These are phyloP conservation scores for Heterodera schachtii DNA, from an alignment of 1,140 invertebrate species.

Conservation along the genomic window DNA sequence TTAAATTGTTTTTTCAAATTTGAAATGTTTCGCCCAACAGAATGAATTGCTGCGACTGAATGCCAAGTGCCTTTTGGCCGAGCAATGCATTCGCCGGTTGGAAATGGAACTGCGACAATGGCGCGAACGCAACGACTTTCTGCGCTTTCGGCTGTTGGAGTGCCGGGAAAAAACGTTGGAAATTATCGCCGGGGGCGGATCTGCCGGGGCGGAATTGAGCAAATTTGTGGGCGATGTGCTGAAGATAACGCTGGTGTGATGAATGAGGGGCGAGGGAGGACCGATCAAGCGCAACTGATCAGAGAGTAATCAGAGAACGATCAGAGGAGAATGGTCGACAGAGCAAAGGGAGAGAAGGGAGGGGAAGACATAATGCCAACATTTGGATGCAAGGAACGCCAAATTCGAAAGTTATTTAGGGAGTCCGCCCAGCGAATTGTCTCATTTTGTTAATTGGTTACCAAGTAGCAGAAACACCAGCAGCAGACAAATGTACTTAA, in stretches of 20 bases:
- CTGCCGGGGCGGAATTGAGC: constrained; percentile 8
- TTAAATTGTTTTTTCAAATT: too few relatives aligned
- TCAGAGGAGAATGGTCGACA: too few relatives aligned
- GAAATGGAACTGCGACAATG: constrained; percentile 30
- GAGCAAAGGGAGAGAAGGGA: too few relatives aligned
- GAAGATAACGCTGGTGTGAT: constrained; percentile 16
- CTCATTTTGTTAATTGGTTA: too few relatives aligned
- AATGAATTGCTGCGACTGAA: constrained; percentile 21
- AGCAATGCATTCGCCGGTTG: constrained; percentile 22
- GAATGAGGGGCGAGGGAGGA: too few relatives aligned
- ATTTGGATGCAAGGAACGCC: too few relatives aligned
- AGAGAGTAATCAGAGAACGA: too few relatives aligned
- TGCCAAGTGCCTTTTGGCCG: constrained; percentile 23
- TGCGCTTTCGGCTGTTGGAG: constrained; percentile 24
- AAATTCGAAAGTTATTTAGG: too few relatives aligned
- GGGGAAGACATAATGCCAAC: too few relatives aligned
- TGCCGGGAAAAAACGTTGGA: constrained; percentile 26
- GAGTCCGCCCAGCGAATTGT: too few relatives aligned
- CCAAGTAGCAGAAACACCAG: too few relatives aligned
- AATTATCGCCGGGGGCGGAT: constrained; percentile 3
- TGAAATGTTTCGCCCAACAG: not conserved
- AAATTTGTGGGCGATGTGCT: constrained; percentile 24
- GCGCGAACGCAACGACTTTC: constrained; percentile 21
- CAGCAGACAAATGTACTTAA: too few relatives aligned
- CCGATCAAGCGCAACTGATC: not conserved